A percentile compares a stretch with the other conserved stretches of the same genome.
phyloP scores from a whole-genome alignment of 2,888 invertebrate genomes.

The Acronicta aceris region DNA sequence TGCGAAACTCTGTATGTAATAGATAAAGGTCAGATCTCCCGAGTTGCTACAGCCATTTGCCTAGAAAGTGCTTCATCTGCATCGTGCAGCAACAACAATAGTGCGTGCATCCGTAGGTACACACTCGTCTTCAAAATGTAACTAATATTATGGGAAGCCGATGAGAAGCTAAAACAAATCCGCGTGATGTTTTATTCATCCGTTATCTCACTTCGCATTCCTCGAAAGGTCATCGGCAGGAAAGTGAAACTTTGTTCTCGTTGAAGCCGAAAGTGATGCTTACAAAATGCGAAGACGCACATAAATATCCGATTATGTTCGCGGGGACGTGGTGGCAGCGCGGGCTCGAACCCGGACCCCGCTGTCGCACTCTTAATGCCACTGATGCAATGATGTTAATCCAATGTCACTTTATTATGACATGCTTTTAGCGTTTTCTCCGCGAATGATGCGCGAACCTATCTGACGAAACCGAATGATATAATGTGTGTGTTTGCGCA shows the following conservation, averaged over 20 bases:
- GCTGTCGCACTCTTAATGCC: slow-evolving; percentile 54
- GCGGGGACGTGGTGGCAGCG: slow-evolving; percentile 51
- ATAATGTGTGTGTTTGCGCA: slow-evolving; percentile 70
- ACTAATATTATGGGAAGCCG: slow-evolving; percentile 19
- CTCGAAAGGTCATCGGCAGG: slow-evolving; percentile 81
- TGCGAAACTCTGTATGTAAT: slow-evolving; percentile 55
- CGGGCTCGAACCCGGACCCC: slow-evolving; percentile 64
- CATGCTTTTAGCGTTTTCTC: slow-evolving; percentile 67
- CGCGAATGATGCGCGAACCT: slow-evolving; percentile 47
- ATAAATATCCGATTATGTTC: slow-evolving; percentile 73
- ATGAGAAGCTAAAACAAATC: slow-evolving; percentile 43
- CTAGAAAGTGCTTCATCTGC: slow-evolving; percentile 47
- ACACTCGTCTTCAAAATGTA: not conserved
- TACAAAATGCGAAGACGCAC: slow-evolving; percentile 74
- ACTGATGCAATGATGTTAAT: slow-evolving; percentile 75
- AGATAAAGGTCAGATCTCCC: slow-evolving; percentile 60
- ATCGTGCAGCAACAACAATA: slow-evolving; percentile 38
- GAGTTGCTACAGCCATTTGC: slow-evolving; percentile 48
- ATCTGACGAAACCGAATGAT: slow-evolving; percentile 62
- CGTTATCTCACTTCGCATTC: slow-evolving; percentile 80
- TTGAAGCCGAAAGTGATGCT: slow-evolving; percentile 79
- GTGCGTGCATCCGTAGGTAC: slow-evolving; percentile 27
- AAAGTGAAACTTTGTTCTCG: slow-evolving; percentile 88
- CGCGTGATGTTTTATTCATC: slow-evolving; percentile 75
- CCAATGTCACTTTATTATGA: slow-evolving; percentile 78